phyloP scores from a whole-genome alignment of 2,113 vertebrate species.

The Spea bombifrons region DNA sequence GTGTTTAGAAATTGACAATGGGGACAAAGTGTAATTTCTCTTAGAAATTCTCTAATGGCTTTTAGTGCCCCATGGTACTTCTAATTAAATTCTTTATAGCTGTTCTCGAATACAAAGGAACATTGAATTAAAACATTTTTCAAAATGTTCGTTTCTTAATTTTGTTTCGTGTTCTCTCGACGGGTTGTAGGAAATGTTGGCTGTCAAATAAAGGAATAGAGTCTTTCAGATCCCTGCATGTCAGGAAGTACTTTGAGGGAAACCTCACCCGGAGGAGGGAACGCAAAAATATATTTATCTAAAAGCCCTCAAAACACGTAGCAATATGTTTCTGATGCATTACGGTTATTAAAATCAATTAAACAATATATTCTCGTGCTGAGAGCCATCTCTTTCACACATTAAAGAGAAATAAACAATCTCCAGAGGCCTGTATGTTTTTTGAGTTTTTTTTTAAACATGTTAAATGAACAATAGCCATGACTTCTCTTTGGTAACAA shows the following conservation, averaged over 20 bases:
- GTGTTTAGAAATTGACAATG: background rate
- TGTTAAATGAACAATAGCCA: too few species aligned
- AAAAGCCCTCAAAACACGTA: background rate
- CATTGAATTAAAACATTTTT: background rate
- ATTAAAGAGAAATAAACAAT: too few species aligned
- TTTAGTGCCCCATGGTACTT: background rate
- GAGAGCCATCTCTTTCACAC: too few species aligned
- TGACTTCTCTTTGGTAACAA: too few species aligned
- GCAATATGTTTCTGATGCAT: too few species aligned
- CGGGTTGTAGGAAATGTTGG: conserved; percentile 32
- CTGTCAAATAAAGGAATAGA: conserved; percentile 20
- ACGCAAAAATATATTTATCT: background rate
- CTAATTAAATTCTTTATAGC: conserved; percentile 16
- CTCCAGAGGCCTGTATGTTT: too few species aligned
- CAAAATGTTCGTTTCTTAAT: background rate
- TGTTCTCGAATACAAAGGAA: conserved; percentile 4
- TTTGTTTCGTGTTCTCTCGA: conserved; percentile 22
- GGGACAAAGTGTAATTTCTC: background rate
- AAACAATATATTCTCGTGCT: too few species aligned
- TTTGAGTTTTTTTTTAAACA: too few species aligned
- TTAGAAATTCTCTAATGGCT: background rate
- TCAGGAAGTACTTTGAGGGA: conserved; percentile 16
- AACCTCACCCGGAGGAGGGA: background rate
- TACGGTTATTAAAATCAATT: too few species aligned
- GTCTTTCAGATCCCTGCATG: conserved; percentile 2